Conservation (phyloP, 1,140 invertebrate genomes). For the Hyposmocoma kahamanoa region DNA sequence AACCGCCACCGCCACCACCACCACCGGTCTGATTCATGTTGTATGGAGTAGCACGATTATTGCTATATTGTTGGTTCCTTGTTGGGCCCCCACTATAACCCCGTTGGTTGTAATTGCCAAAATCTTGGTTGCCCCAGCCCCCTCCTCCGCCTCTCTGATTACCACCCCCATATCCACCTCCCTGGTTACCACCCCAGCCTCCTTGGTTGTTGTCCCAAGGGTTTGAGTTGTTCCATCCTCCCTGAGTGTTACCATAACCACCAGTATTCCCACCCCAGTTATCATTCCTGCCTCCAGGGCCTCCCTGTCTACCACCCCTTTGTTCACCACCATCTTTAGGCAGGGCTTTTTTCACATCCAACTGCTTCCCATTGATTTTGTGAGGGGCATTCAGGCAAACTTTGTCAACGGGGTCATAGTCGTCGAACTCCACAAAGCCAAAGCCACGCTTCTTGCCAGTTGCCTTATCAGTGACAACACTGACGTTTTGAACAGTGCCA, state of each 20-base stretch:
- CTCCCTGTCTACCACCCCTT: slow-evolving; percentile 71
- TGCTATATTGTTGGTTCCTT: slow-evolving; percentile 76
- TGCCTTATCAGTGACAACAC: slow-evolving; percentile 93
- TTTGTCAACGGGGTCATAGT: slow-evolving; percentile 97
- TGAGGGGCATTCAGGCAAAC: slow-evolving; percentile 87
- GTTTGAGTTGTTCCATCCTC: slow-evolving; percentile 14
- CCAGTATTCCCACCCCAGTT: slow-evolving; percentile 60
- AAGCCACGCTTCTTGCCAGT: slow-evolving; percentile 95
- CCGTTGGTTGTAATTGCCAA: slow-evolving; percentile 84
- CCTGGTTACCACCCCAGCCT: slow-evolving; percentile 40
- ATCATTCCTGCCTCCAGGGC: slow-evolving; percentile 56
- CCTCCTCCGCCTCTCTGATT: slow-evolving; percentile 37
- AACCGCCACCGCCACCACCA: slow-evolving; percentile 38
- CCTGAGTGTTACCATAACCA: slow-evolving; percentile 62
- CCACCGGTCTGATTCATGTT: slow-evolving; percentile 74
- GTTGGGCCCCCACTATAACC: slow-evolving; percentile 83
- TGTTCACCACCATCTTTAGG: slow-evolving; percentile 82
- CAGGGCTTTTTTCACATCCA: slow-evolving; percentile 89
- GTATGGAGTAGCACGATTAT: slow-evolving; percentile 79
- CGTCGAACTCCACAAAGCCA: slow-evolving; percentile 96
- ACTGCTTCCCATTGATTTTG: slow-evolving; percentile 84
- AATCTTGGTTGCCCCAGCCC: slow-evolving; percentile 78
- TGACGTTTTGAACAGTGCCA: slow-evolving; percentile 82
- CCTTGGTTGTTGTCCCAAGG: slow-evolving; percentile 19
- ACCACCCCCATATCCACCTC: slow-evolving; percentile 33